Evolutionary conservation across 2,797 vertebrate genomes (phyloP).

Genomic region (Acipenser ruthenus): DNA sequence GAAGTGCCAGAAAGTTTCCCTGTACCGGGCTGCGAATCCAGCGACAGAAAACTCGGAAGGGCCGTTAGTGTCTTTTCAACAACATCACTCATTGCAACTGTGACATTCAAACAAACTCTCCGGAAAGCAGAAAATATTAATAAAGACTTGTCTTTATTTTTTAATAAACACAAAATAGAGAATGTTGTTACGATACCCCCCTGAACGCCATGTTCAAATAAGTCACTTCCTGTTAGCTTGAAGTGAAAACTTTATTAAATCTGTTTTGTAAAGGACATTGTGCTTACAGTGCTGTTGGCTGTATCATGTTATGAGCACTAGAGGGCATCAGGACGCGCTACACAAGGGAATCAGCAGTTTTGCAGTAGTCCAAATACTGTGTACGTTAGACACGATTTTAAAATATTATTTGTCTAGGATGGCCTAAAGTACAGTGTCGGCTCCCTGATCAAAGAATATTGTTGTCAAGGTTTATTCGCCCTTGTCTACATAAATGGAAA

Average conservation of each 20-base stretch:
- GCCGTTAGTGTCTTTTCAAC: constrained; percentile 82
- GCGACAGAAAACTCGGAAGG: constrained; percentile 63
- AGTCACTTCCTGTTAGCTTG: constrained; percentile 17
- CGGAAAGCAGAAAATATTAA: constrained; percentile 8
- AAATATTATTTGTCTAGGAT: no score
- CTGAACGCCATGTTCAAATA: constrained; percentile 2
- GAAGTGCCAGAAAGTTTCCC: constrained; percentile 65
- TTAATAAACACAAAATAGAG: neutral
- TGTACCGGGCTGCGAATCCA: constrained; percentile 63
- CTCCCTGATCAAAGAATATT: no score
- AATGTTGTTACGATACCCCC: neutral
- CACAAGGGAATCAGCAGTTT: no score
- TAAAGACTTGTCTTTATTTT: no score
- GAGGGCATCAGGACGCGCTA: no score
- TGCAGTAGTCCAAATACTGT: no score
- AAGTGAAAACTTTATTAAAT: constrained; percentile 21
- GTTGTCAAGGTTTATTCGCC: no score
- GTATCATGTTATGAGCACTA: no score
- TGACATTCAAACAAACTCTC: neutral
- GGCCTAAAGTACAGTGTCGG: no score
- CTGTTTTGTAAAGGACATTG: neutral
- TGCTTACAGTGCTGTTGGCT: no score
- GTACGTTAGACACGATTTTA: no score
- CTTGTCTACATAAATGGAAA: no score
- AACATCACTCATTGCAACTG: constrained; percentile 82